These are phyloP conservation scores for Linyphia triangularis DNA, from an alignment of 2,888 invertebrate species.

Conservation along the genomic window DNA sequence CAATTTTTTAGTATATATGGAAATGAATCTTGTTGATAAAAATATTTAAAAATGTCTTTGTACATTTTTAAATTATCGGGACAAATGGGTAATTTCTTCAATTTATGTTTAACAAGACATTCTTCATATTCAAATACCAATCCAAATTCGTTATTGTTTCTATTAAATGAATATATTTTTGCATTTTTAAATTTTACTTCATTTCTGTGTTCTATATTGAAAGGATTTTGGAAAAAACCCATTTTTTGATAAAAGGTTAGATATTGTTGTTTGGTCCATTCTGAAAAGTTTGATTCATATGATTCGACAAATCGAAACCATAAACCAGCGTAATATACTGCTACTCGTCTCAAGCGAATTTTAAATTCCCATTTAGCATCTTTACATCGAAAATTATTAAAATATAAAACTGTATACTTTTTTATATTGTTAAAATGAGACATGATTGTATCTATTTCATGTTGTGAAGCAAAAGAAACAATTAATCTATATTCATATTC, in stretches of 20 bases:
- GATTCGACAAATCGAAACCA: slow-evolving; percentile 50
- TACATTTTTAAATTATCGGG: background rate
- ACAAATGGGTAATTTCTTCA: background rate
- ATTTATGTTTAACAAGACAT: background rate
- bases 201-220: slow-evolving; percentile 15
- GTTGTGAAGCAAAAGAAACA: background rate
- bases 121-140: slow-evolving; percentile 38
- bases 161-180: slow-evolving; percentile 18
- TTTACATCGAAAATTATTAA: slow-evolving; percentile 7
- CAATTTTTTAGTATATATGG: slow-evolving; percentile 9
- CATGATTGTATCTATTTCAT: background rate
- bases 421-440: background rate
- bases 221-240: slow-evolving; percentile 18
- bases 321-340: background rate
- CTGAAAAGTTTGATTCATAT: background rate
- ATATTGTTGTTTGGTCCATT: background rate
- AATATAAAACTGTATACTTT: background rate
- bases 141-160: slow-evolving; percentile 2
- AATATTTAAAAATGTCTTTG: background rate
- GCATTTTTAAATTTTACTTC: slow-evolving; percentile 24
- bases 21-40: background rate
- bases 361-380: slow-evolving; percentile 13
- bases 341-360: background rate
- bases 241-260: background rate
- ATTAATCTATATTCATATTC: slow-evolving; percentile 26